Evolutionary conservation across 1,140 invertebrate genomes (phyloP).

Genomic region (Drosophila melanica): DNA sequence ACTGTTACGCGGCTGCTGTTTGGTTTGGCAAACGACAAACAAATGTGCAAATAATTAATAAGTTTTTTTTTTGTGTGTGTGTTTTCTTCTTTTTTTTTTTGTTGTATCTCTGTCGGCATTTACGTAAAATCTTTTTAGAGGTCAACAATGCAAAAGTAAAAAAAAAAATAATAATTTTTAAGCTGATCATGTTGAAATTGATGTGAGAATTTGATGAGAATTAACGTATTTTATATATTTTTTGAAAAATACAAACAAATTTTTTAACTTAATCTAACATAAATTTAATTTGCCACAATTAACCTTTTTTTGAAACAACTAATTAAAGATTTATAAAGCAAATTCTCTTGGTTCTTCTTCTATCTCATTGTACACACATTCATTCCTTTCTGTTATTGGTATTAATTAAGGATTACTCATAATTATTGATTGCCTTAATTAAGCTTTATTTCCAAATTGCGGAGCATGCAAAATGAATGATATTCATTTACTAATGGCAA

Average conservation of each 20-base stretch:
- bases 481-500: slow-evolving; percentile 56
- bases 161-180: slow-evolving; percentile 16
- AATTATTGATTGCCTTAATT: slow-evolving; percentile 72
- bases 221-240: too few relatives aligned
- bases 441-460: slow-evolving; percentile 40
- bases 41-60: slow-evolving; percentile 74
- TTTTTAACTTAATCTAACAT: too few relatives aligned
- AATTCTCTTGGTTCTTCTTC: too few relatives aligned
- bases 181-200: neutral
- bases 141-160: slow-evolving; percentile 40
- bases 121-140: slow-evolving; percentile 30
- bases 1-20: slow-evolving; percentile 53
- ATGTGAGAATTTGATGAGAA: neutral
- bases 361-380: neutral
- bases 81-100: slow-evolving; percentile 36
- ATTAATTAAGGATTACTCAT: slow-evolving; percentile 48
- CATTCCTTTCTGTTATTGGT: neutral
- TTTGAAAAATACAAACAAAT: too few relatives aligned
- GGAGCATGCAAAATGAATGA: slow-evolving; percentile 38
- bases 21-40: slow-evolving; percentile 51
- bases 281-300: too few relatives aligned
- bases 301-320: too few relatives aligned
- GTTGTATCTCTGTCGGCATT: slow-evolving; percentile 38
- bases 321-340: too few relatives aligned
- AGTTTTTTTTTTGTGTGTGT: slow-evolving; percentile 48